These are phyloP conservation scores for Drosophila paulistorum DNA, from an alignment of 1,140 invertebrate genomes.

Conservation along the genomic window DNA sequence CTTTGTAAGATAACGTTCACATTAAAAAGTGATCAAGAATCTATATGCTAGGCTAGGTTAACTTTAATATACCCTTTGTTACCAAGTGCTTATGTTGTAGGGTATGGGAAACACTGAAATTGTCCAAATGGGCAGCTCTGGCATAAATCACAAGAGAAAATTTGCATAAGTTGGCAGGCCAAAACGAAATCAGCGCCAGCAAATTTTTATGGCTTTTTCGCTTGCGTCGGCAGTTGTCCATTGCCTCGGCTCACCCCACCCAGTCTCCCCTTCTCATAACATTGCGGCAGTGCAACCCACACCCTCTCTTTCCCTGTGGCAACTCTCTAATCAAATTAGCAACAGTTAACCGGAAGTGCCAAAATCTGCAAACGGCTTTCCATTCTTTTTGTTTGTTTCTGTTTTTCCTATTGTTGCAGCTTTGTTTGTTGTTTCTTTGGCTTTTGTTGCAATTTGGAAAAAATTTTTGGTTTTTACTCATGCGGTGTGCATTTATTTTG, in stretches of 20 bases:
- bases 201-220: slow-evolving; percentile 54
- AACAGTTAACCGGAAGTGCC: slow-evolving; percentile 75
- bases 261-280: neutral
- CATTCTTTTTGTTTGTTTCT: slow-evolving; percentile 12
- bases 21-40: no score
- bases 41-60: no score
- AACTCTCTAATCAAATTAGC: slow-evolving; percentile 79
- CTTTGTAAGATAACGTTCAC: no score
- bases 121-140: slow-evolving; percentile 31
- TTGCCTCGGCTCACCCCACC: slow-evolving; percentile 13
- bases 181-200: slow-evolving; percentile 54
- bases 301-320: slow-evolving; percentile 11
- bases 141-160: slow-evolving; percentile 67
- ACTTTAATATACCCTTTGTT: neutral
- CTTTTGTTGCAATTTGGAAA: no score
- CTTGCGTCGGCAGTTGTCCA: slow-evolving; percentile 4
- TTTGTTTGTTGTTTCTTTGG: no score
- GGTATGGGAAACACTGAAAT: slow-evolving; percentile 21
- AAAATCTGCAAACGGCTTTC: slow-evolving; percentile 57
- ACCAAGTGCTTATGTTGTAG: neutral
- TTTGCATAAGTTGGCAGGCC: slow-evolving; percentile 76
- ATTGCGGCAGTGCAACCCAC: neutral
- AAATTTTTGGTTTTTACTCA: neutral
- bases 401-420: no score
- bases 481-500: slow-evolving; percentile 74